Conservation (phyloP, 2,113 vertebrate species). For the Ammodytes dubius region DNA sequence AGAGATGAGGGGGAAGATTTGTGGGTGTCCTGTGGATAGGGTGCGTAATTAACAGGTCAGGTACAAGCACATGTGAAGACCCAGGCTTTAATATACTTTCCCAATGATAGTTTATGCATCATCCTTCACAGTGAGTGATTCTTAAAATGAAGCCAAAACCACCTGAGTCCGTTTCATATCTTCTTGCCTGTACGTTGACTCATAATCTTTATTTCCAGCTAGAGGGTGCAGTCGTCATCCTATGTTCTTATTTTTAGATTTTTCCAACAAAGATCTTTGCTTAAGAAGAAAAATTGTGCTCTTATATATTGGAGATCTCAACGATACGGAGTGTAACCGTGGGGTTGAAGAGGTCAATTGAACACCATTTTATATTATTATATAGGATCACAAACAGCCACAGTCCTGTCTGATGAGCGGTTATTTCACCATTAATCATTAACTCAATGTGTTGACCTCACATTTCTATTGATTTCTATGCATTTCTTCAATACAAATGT, state of each 20-base stretch:
- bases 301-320: not conserved
- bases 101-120: constrained; percentile 31
- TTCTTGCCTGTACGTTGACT: constrained; percentile 7
- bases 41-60: constrained; percentile 72
- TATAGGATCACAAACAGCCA: not conserved
- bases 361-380: not conserved
- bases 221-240: not conserved
- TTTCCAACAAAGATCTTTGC: not conserved
- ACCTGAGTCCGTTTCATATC: constrained; percentile 11
- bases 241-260: not conserved
- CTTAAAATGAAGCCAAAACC: constrained; percentile 35
- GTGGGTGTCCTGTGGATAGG: constrained; percentile 51
- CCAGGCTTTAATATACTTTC: constrained; percentile 53
- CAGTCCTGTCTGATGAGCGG: not conserved
- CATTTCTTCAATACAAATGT: not conserved
- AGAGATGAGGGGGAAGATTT: constrained; percentile 55
- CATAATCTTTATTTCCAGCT: not conserved
- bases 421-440: constrained; percentile 6
- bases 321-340: not conserved
- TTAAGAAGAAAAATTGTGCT: not conserved
- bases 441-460: not conserved
- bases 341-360: constrained; percentile 7
- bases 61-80: constrained; percentile 38
- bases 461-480: constrained; percentile 29
- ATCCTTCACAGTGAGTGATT: constrained; percentile 43